Conservation (phyloP, 2,888 invertebrate genomes). For the Lasioglossum oenotherae region DNA sequence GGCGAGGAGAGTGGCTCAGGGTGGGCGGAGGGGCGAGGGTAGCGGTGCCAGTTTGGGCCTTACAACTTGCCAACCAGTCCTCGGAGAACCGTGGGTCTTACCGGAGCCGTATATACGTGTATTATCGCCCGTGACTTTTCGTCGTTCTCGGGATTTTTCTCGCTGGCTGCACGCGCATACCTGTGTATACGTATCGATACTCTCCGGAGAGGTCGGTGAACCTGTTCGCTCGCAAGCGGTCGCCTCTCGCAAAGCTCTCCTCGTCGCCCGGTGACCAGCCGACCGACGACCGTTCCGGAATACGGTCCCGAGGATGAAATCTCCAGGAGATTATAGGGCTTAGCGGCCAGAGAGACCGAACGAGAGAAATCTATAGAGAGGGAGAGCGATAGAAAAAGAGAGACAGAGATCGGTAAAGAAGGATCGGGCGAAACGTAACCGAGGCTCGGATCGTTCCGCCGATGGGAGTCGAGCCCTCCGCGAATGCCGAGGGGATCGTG, state of each 20-base stretch:
- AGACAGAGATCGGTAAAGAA: neutral
- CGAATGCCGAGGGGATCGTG: constrained; percentile 4
- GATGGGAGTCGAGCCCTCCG: constrained; percentile 20
- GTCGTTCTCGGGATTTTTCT: constrained; percentile 56
- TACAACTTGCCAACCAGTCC: constrained; percentile 79
- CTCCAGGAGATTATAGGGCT: constrained; percentile 61
- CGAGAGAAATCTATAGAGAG: neutral
- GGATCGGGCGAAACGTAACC: constrained; percentile 23
- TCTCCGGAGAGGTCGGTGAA: constrained; percentile 56
- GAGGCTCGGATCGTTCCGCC: constrained; percentile 12
- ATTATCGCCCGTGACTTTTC: constrained; percentile 56
- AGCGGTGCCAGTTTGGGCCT: constrained; percentile 78
- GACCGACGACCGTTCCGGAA: neutral
- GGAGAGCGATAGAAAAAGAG: neutral
- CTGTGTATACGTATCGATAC: constrained; percentile 35
- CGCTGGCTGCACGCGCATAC: constrained; percentile 7
- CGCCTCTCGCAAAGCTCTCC: neutral
- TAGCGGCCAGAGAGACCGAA: neutral
- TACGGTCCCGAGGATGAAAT: constrained; percentile 55
- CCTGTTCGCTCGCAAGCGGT: constrained; percentile 33
- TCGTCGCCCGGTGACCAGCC: neutral
- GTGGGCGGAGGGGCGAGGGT: constrained; percentile 73
- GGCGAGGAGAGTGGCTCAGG: constrained; percentile 63
- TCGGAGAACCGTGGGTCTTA: constrained; percentile 80
- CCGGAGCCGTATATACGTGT: constrained; percentile 66